Conservation (phyloP, 2,888 invertebrate genomes). For the Phania funesta region DNA sequence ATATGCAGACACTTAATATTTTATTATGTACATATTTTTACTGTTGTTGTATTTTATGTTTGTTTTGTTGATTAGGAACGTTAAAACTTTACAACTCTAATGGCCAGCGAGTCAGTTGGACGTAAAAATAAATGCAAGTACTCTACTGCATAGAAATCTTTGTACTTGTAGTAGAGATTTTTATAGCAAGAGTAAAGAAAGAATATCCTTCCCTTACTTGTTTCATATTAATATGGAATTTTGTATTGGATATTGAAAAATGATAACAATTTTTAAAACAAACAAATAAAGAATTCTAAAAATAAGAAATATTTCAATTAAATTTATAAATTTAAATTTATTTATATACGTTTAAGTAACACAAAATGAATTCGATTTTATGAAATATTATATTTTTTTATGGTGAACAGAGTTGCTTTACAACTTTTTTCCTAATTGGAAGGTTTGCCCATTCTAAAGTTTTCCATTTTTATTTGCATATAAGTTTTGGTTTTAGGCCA, state of each 20-base stretch:
- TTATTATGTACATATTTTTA: conserved; percentile 20
- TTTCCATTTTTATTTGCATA: too few relatives aligned
- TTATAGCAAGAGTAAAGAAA: neutral
- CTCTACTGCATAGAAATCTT: neutral
- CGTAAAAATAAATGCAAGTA: neutral
- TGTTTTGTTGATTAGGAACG: conserved; percentile 64
- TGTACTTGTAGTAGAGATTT: neutral
- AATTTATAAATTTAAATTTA: too few relatives aligned
- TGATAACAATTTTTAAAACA: conserved; percentile 21
- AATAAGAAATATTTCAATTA: too few relatives aligned
- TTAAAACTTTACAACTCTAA: conserved; percentile 59
- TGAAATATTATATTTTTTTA: too few relatives aligned
- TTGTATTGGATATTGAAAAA: conserved; percentile 16
- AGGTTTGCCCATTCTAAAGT: too few relatives aligned
- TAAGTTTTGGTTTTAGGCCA: too few relatives aligned
- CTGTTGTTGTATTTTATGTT: conserved; percentile 43
- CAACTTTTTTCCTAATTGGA: too few relatives aligned
- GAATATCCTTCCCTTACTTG: conserved; percentile 5
- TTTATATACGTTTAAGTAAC: too few relatives aligned
- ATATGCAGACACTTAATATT: neutral
- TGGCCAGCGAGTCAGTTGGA: conserved; percentile 34
- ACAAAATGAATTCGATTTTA: too few relatives aligned
- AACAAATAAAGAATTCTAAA: too few relatives aligned
- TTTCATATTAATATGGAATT: conserved; percentile 7
- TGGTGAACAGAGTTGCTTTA: too few relatives aligned